Conservation (phyloP, 1,140 invertebrate species). For the Lysiphlebus fabarum region DNA sequence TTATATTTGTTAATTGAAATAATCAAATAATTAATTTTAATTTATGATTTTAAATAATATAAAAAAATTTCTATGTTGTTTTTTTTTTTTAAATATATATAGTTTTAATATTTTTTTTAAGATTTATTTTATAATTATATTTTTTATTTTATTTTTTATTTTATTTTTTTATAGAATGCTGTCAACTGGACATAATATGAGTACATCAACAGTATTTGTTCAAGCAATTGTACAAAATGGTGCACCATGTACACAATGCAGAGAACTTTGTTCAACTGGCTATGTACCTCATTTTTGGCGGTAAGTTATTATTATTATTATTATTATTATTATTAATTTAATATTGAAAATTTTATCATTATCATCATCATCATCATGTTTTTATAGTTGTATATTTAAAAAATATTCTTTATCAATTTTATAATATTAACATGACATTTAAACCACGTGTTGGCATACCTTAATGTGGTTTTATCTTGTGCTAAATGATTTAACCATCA, state of each 20-base stretch:
- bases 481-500: too few species aligned
- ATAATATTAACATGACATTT: too few species aligned
- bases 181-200: conserved; percentile 35
- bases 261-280: conserved; percentile 48
- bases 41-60: not conserved
- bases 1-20: not conserved
- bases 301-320: conserved; percentile 33
- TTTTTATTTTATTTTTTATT: too few species aligned
- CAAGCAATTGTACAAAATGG: conserved; percentile 38
- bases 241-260: conserved; percentile 50
- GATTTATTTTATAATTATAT: too few species aligned
- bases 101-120: conserved; percentile 11
- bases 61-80: too few species aligned
- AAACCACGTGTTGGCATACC: too few species aligned
- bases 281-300: conserved; percentile 54
- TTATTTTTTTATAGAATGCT: conserved; percentile 45
- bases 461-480: too few species aligned
- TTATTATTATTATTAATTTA: not conserved
- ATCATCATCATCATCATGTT: not conserved
- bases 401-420: too few species aligned
- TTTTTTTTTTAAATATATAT: not conserved
- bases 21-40: not conserved
- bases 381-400: too few species aligned
- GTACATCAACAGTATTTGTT: conserved; percentile 29
- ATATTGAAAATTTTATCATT: not conserved